Base-by-base conservation (phyloP, 2,113 vertebrate species). In the Dolichallabes microphthalmus region DNA sequence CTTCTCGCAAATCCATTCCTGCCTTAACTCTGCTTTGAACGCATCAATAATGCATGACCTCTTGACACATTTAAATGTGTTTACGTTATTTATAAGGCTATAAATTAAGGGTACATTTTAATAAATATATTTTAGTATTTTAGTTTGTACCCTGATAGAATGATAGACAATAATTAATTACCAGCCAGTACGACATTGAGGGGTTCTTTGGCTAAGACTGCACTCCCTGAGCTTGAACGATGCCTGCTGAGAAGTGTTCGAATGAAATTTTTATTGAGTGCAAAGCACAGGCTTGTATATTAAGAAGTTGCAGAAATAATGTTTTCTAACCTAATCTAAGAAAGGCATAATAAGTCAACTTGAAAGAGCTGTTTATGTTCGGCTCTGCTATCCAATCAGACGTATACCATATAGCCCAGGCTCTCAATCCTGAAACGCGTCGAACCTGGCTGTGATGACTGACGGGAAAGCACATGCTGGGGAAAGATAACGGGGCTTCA, bases 101-200 rank as follows among this genome's bases (percentile, higher is more conserved):
- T 75, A 86, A 84, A 84, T 88, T 77, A 86, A 80, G 83, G 45
- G 81, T 32, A 57, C 68, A 64, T 88, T 86, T 82, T 77, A 86
- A 81, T 86, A 84, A 69, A 60, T 69, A 86, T 45, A 8, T 8
- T 45, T 45, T 45, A 32, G 25, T 60, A 35, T 71, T 79, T 80
- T 60, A 57, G 30, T 57, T 53, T n/a, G n/a, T 6, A 58, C 10
- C 63, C 30, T 58, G 84, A 80, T 64, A 69, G 52, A 79, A 79
- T 79, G 53, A 27, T 32, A 45, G 83, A 57, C 12, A 20, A 66
- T 55, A 66, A 80, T 58, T 85, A 60, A 71, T 64, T 64, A 30
- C 79, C 79, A 64, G 60, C 60, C 39, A 27, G 25, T 11, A 81
- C 39, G 52, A 55, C 57, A 55, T 13, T 76, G 32, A n/a, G 15